Base-by-base conservation (phyloP, 2,888 invertebrate species). In the Dicranocentrus wangi region DNA sequence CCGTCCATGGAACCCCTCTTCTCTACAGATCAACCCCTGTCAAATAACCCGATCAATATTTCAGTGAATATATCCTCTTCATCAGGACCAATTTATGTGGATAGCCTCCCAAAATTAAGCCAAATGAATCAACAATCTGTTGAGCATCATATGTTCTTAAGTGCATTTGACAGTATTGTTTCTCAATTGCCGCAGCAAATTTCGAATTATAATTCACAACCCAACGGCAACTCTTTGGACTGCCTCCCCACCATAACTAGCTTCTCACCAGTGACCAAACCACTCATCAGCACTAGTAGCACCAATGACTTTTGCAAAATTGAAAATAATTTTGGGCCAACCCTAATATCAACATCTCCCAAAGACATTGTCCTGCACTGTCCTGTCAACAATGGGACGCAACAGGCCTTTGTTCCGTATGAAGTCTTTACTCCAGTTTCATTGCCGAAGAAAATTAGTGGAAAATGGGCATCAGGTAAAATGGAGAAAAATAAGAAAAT, bases 401-500 rank as follows among this genome's bases (percentile, higher is more conserved):
- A 63, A 13, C 73, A 70, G 17, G 25, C 53, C 0, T 70, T 63
- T n/a, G 15, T 78, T 15, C 78, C 78, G 39, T 78, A 61, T 39
- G 78, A 78, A 70, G 55, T 78, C 3, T 78, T 43, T 21, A 42
- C 70, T n/a, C 51, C 78, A 1, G 23, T 65, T 1, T 69, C 78
- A 3, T 3, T 78, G 15, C 78, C 78, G 8, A 70, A 53, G 19
- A 70, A 70, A 60, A 27, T 78, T 63, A 39, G 21, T 23, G 70
- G 63, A 1, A 78, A 78, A 51, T 78, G 78, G 78, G 15, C 85
- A 42, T 82, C 82, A 71, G 85, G 83, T 51, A 77, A 77, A 19
- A 80, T 82, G 53, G 82, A 82, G 51, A 85, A 85, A 61, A 21
- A 58, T 1, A 80, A 81, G 8, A 75, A 82, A 88, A 94, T 97